These are phyloP conservation scores for Heliconius hermathena DNA, from an alignment of 1,140 invertebrate genomes.

Conservation along the genomic window DNA sequence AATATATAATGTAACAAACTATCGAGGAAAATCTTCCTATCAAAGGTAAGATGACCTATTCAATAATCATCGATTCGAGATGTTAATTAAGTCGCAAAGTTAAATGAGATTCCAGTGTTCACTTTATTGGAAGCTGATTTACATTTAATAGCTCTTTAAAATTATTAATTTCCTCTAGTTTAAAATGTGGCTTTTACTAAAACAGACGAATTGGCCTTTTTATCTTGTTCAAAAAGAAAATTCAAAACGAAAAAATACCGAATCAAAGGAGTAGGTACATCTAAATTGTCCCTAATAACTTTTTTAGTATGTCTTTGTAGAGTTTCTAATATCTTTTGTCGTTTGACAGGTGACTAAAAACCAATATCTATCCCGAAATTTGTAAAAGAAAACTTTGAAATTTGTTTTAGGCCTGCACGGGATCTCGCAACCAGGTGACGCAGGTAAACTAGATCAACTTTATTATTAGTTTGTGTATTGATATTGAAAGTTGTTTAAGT, in stretches of 20 bases:
- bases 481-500: background rate
- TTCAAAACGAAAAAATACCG: background rate
- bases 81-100: slow-evolving; percentile 35
- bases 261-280: background rate
- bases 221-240: background rate
- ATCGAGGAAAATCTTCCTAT: background rate
- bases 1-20: too few species aligned
- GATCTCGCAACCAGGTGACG: slow-evolving; percentile 55
- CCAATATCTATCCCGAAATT: slow-evolving; percentile 30
- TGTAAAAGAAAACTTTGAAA: slow-evolving; percentile 47
- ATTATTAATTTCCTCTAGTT: background rate
- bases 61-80: slow-evolving; percentile 29
- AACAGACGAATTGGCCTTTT: background rate
- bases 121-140: slow-evolving; percentile 26
- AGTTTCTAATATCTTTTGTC: slow-evolving; percentile 4
- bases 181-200: background rate
- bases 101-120: slow-evolving; percentile 33
- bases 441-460: slow-evolving; percentile 56
- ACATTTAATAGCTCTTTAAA: slow-evolving; percentile 30
- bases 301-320: background rate
- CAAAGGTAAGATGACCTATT: slow-evolving; percentile 8
- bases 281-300: background rate
- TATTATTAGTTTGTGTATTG: slow-evolving; percentile 27
- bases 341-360: slow-evolving; percentile 11
- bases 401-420: slow-evolving; percentile 71